Base-by-base conservation (phyloP, 1,140 invertebrate genomes). In the Hermatobates lingyangjiaoensis region DNA sequence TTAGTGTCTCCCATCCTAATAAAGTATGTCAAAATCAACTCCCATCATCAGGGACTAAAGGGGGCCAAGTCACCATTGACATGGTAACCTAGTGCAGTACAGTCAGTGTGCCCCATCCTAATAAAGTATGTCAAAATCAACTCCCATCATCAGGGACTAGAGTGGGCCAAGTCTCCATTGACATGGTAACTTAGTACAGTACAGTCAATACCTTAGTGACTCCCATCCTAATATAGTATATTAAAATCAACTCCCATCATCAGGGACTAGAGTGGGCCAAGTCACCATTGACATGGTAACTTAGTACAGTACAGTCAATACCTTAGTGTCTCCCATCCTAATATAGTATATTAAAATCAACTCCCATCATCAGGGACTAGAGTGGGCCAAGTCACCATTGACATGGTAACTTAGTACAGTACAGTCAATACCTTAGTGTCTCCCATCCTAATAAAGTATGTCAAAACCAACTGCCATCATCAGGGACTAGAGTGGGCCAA, bases 141-240 rank as follows among this genome's bases (percentile, higher is more conserved):
- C 15, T 34, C 15, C 7, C 28, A 34, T 7, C 7, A 34, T 7
- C 15, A 34, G 60, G 69, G 48, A 83, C 80, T 46, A 87, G 89
- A 70, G 82, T 96, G 61, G 93, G 94, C 55, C 87, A 96, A 64
- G 85, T 97, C 59, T 96, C 89, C 58, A 80, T 98, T 48, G 92
- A 98, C 63, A 92, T 92, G 89, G 87, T 89, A 65, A 63, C 63
- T 58, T 47, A 23, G 25, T 45, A 34, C 7, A 7, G 7, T 10
- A 7, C 7, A n/a, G 30, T 10, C 7, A 34, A 7, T 10, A n/a
- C 7, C 30, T 10, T 7, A 34, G 30, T 10, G n/a, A 34, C 7
- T 10, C 30, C 7, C 7, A 34, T 34, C n/a, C n/a, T n/a, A 7
- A 34, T 10, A 34, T 34, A 34, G n/a, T 10, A 34, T 34, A 34